phyloP scores from a whole-genome alignment of 30 jellyfish, hydroid and myxozoan species.

The Turritopsis dohrnii region DNA sequence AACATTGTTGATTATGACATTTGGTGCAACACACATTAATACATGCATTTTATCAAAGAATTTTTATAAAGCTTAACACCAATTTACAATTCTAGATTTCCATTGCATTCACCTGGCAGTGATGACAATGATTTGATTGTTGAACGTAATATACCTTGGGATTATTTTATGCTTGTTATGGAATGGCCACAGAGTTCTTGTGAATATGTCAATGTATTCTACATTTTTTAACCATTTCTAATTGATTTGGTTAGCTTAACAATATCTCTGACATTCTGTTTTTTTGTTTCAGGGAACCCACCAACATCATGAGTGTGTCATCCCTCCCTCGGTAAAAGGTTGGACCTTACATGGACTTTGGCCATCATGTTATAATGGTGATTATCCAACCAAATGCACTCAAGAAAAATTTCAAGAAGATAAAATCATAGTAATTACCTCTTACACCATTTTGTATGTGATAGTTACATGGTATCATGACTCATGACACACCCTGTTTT shows the following conservation, averaged over 20 bases:
- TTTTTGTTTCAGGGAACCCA: conserved; percentile 46
- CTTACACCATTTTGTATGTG: background rate
- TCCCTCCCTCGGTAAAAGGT: conserved; percentile 46
- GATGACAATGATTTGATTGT: background rate
- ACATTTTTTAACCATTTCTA: too few species aligned
- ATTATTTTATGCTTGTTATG: conserved; percentile 35
- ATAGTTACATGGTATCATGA: too few species aligned
- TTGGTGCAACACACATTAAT: too few species aligned
- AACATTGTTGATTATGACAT: too few species aligned
- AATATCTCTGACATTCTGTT: background rate
- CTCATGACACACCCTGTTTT: too few species aligned
- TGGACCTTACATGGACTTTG: conserved; percentile 97
- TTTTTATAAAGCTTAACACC: background rate
- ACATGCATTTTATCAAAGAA: too few species aligned
- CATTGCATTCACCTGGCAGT: background rate
- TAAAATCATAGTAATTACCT: background rate
- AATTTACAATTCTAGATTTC: background rate
- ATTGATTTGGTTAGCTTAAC: background rate
- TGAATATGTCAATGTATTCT: conserved; percentile 25
- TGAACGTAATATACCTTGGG: conserved; percentile 23
- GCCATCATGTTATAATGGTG: conserved; percentile 51
- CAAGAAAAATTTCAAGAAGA: conserved; percentile 19
- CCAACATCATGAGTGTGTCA: conserved; percentile 63
- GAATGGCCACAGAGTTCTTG: conserved; percentile 40
- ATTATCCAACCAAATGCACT: conserved; percentile 17